Base-by-base conservation (phyloP, 1,140 invertebrate genomes). In the Parapsyche elsis region DNA sequence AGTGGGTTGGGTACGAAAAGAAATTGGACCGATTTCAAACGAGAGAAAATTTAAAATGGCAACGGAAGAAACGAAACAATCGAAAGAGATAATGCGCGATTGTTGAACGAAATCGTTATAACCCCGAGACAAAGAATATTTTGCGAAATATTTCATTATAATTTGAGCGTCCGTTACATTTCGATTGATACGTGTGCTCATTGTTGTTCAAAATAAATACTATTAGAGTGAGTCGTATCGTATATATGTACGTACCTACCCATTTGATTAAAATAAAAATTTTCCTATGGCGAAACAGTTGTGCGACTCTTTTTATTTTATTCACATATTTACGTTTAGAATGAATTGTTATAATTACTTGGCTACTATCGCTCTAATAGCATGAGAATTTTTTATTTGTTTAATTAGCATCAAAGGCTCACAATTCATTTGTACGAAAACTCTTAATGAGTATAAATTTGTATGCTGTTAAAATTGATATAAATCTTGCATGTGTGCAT, bases 381-480 rank as follows among this genome's bases (percentile, higher is more conserved):
- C 64, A 67, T 67, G 64, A 67, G 64, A 67, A 67, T 67, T 26
- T 67, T 67, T 67, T 24, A 26, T 67, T 67, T 67, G 64, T 67
- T 67, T 67, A 67, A 67, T 67, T 67, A 67, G 64, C 24, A 23
- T 67, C 24, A 23, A 67, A 26, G 64, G 10, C 24, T 67, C 16
- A 53, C 16, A 53, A 53, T 53, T 53, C 49, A 53, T 16, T 67
- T 61, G 19, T 26, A 67, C 21, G 64, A 67, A 67, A 67, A 67
- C 24, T 67, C 64, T 67, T 24, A 67, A 67, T 67, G 64, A 67
- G 21, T 23, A 14, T 67, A 67, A 67, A 67, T 67, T 67, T 67
- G 64, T 67, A 67, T 23, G 64, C 19, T 67, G 64, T 67, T 67
- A 23, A 67, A 53, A 53, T 12, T 26, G 64, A 67, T 67, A 67